A percentile compares a stretch with the other conserved stretches of the same genome.
Evolutionary conservation across 2,888 invertebrate species (phyloP).

Genomic region (Coelopa pilipes): DNA sequence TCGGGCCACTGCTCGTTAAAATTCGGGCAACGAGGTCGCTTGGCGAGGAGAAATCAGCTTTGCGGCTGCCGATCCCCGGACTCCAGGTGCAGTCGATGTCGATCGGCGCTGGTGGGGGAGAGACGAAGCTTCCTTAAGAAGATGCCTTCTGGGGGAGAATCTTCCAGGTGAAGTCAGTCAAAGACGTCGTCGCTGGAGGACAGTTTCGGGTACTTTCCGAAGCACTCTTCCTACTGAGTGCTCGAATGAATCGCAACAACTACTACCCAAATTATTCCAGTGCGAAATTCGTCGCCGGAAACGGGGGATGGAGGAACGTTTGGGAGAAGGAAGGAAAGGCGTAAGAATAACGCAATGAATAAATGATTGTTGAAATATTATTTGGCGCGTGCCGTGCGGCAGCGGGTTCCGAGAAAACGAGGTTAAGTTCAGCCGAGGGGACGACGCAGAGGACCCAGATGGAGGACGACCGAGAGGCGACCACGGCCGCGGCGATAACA

Average conservation of each 20-base stretch:
- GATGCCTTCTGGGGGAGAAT: neutral
- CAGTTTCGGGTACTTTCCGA: neutral
- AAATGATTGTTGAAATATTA: neutral
- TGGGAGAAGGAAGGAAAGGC: too few species aligned
- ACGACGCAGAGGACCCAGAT: too few species aligned
- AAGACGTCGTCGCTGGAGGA: neutral
- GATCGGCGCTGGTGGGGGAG: neutral
- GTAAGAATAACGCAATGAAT: neutral
- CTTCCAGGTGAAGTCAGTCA: neutral
- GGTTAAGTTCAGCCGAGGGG: constrained; percentile 26
- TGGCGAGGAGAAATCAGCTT: constrained; percentile 9
- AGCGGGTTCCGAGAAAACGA: constrained; percentile 18
- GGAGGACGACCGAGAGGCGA: neutral
- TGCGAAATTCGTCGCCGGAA: too few species aligned
- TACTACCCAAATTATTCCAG: too few species aligned
- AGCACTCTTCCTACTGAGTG: neutral
- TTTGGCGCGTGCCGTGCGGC: constrained; percentile 27
- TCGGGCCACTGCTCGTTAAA: neutral
- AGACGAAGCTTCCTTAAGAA: neutral
- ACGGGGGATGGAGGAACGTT: too few species aligned
- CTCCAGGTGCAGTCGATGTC: neutral
- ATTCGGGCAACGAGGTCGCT: neutral
- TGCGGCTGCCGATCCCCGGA: too few species aligned
- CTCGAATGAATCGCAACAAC: neutral
- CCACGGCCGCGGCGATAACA: neutral